A percentile compares a stretch with the other conserved stretches of the same genome.
phyloP scores from a whole-genome alignment of 2,888 invertebrate species.

The Platycheirus rosarum region DNA sequence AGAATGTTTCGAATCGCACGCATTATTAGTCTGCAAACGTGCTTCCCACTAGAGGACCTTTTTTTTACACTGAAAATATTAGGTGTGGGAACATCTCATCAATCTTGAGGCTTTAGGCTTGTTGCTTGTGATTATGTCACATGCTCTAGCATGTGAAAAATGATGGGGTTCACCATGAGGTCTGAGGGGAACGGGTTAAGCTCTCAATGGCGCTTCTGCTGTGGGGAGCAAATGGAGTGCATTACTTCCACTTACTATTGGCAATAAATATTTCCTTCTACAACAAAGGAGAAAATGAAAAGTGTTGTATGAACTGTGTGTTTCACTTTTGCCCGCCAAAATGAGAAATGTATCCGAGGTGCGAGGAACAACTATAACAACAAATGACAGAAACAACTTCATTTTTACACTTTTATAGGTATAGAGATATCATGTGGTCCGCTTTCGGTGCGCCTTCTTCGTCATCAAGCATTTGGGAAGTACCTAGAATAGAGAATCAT shows the following conservation, averaged over 20 bases:
- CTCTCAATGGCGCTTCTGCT: neutral
- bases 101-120: conserved; percentile 39
- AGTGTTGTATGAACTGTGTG: neutral
- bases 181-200: neutral
- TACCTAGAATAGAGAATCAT: conserved; percentile 17
- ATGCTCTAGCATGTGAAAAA: conserved; percentile 7
- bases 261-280: conserved; percentile 9
- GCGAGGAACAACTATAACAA: conserved; percentile 13
- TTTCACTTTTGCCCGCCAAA: conserved; percentile 9
- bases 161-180: conserved; percentile 22
- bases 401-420: conserved; percentile 28
- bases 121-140: conserved; percentile 33
- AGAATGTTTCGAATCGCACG: conserved; percentile 48
- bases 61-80: conserved; percentile 22
- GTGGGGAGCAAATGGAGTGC: neutral
- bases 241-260: conserved; percentile 9
- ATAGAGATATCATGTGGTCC: conserved; percentile 18
- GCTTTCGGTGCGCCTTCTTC: neutral
- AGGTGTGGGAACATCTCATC: conserved; percentile 37
- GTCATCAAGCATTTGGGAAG: neutral
- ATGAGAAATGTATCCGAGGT: conserved; percentile 30
- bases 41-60: conserved; percentile 31
- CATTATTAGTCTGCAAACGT: conserved; percentile 55
- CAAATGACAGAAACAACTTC: conserved; percentile 33
- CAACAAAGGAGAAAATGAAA: conserved; percentile 12